Evolutionary conservation across 2,888 invertebrate species (phyloP), one percentile per base, ranked within the genome.

Genomic region (Mechanitis mazaeus): DNA sequence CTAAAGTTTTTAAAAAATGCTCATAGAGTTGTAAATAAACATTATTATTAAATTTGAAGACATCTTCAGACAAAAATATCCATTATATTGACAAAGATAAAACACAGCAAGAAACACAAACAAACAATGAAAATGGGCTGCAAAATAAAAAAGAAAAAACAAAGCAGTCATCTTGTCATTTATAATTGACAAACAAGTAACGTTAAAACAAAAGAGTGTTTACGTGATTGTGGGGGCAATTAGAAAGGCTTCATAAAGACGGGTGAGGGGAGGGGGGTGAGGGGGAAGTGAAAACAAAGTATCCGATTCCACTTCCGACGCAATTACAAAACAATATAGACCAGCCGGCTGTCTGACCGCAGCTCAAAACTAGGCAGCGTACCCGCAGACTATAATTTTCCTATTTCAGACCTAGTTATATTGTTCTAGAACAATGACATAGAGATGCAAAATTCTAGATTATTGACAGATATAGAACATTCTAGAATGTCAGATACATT

Each of bases 241-340:
- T 83, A 85, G 82, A 86, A 86, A 84, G 87, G 87, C 81, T 87
- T 86, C 84, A 72, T 70, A 71, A 71, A 72, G 73, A 73, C 72
- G 69, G 65, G 69, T 69, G 72, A 70, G 74, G 74, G 72, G 68
- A 72, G 69, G 71, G 74, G 72, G 73, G 69, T 66, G 68, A 73
- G 79, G 78, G 76, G 72, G 77, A 73, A 72, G 78, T 76, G 76
- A 81, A 84, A 78, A 84, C 84, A 81, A 84, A 84, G 84, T 85
- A 85, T 85, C 85, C 77, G 85, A 84, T 87, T 85, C 85, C 85
- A 85, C 83, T 85, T 87, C 85, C 85, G 85, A 85, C 76, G 84
- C 81, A 84, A 87, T 87, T 85, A 87, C 85, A 79, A 80, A 81
- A 84, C 78, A 81, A 77, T 78, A 79, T 78, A 75, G 80, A 77